Evolutionary conservation across 2,113 vertebrate genomes (phyloP).

Genomic region (Neotragus pygmaeus): DNA sequence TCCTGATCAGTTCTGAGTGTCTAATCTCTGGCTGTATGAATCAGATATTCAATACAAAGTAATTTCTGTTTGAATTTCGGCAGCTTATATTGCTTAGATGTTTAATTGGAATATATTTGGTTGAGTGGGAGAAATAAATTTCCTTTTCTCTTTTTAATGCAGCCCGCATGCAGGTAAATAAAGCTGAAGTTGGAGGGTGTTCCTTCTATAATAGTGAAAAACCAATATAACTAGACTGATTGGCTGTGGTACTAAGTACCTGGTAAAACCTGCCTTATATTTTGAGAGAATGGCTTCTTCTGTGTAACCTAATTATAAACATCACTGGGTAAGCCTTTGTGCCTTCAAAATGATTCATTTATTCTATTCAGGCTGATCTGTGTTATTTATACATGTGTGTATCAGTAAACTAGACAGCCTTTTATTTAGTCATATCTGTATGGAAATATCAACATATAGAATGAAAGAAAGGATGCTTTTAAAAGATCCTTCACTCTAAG

Average conservation of each 20-base stretch:
- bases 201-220: neutral
- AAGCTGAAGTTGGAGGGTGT: neutral
- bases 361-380: neutral
- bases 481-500: neutral
- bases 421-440: neutral
- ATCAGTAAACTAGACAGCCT: neutral
- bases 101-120: neutral
- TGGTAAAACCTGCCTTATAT: slow-evolving; percentile 3
- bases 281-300: neutral
- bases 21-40: neutral
- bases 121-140: neutral
- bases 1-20: neutral
- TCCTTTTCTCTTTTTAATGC: neutral
- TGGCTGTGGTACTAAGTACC: neutral
- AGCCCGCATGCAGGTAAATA: neutral
- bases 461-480: neutral
- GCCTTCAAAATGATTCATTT: neutral
- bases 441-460: neutral
- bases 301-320: neutral
- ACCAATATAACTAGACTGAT: neutral
- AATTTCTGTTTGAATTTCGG: neutral
- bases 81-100: neutral
- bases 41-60: neutral
- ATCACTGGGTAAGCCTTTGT: neutral
- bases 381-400: neutral